A percentile compares a stretch with the other conserved stretches of the same genome.
phyloP scores from a whole-genome alignment of 2,888 invertebrate species.

The Megalurothrips usitatus region DNA sequence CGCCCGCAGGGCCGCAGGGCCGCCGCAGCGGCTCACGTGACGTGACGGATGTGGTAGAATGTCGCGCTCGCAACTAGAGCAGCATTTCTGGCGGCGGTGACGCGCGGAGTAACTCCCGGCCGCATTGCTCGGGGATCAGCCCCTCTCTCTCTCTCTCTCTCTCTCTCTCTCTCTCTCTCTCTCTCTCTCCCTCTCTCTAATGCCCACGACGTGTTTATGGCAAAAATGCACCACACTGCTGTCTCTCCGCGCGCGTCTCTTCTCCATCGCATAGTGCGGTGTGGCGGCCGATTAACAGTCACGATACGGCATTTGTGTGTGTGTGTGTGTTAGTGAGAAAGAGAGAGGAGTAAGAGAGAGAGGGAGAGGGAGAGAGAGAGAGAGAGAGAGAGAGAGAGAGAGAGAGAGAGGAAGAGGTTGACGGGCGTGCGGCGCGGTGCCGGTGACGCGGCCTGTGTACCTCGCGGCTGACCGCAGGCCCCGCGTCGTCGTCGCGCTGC shows the following conservation, averaged over 20 bases:
- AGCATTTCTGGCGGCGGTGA: not conserved
- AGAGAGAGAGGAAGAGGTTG: not conserved
- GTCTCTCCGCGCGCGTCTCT: too few relatives aligned
- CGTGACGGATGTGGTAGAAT: not conserved
- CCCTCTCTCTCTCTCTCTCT: not conserved
- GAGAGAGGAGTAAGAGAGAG: not conserved
- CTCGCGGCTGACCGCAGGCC: not conserved
- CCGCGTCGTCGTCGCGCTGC: not conserved
- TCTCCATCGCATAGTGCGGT: too few relatives aligned
- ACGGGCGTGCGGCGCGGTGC: not conserved
- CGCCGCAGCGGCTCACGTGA: not conserved
- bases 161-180: not conserved
- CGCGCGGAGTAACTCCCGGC: not conserved
- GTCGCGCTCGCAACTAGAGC: not conserved
- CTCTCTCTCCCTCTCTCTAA: not conserved
- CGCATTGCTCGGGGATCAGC: not conserved
- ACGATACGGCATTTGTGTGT: too few relatives aligned
- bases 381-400: slow-evolving; percentile 1
- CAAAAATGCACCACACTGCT: too few relatives aligned
- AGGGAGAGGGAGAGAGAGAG: not conserved
- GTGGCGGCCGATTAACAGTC: too few relatives aligned
- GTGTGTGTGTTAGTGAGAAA: too few relatives aligned
- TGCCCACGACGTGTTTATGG: too few relatives aligned
- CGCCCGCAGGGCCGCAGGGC: too few relatives aligned
- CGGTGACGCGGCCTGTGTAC: not conserved